Conservation (phyloP, 53 echinoderm and acorn worm species). For the Mesocentrotus franciscanus region DNA sequence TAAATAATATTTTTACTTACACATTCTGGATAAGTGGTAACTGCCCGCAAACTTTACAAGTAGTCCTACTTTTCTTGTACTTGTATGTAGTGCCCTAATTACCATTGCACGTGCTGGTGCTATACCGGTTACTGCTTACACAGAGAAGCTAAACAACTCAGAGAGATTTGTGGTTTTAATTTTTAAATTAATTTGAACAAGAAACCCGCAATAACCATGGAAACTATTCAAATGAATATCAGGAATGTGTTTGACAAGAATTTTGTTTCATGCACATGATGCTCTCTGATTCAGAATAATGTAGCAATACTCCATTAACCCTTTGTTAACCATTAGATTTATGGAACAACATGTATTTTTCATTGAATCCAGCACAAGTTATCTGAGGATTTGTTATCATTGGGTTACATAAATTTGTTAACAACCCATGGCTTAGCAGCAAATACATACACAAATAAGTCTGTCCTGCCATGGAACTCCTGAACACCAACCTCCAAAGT, state of each 20-base stretch:
- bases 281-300: neutral
- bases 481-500: neutral
- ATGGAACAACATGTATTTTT: too few species aligned
- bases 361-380: too few species aligned
- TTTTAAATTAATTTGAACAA: neutral
- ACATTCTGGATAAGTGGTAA: neutral
- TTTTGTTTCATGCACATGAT: neutral
- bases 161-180: neutral
- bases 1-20: too few species aligned
- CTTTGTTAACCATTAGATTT: too few species aligned
- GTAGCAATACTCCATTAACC: neutral
- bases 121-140: neutral
- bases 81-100: neutral
- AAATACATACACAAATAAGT: neutral
- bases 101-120: neutral
- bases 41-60: neutral
- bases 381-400: too few species aligned
- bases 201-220: neutral
- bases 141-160: neutral
- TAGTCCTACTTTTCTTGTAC: neutral
- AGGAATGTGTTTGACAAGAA: neutral
- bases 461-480: neutral
- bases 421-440: neutral
- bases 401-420: too few species aligned
- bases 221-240: neutral